Evolutionary conservation across 2,797 vertebrate species (phyloP).

Genomic region (Myotis planiceps): DNA sequence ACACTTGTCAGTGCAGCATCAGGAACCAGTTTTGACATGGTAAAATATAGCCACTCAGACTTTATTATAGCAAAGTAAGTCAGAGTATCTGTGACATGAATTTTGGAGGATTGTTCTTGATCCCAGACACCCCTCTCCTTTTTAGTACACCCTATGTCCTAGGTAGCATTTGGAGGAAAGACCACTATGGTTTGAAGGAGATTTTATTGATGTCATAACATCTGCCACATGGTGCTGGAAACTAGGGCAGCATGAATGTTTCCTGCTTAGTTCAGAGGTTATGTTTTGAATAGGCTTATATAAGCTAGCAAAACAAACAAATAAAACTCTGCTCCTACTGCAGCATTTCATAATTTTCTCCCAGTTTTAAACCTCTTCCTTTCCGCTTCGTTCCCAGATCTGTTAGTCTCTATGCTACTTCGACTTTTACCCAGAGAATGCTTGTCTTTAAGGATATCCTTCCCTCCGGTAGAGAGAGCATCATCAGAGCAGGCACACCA

Average conservation of each 20-base stretch:
- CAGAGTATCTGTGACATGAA: not conserved
- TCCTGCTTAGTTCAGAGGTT: slow-evolving; percentile 44
- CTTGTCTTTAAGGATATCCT: not conserved
- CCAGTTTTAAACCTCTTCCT: not conserved
- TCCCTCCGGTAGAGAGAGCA: not conserved
- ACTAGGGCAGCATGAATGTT: not conserved
- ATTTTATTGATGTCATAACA: not conserved
- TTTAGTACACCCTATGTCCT: not conserved
- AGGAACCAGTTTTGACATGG: not conserved
- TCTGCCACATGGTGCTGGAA: slow-evolving; percentile 4
- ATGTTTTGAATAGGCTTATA: not conserved
- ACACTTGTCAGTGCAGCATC: not conserved
- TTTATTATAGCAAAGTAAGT: not conserved
- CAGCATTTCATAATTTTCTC: not conserved
- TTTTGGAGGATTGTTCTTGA: not conserved
- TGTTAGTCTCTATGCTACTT: not conserved
- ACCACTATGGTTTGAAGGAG: not conserved
- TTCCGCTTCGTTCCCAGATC: not conserved
- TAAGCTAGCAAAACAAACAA: slow-evolving; percentile 10
- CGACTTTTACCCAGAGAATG: not conserved
- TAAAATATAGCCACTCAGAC: not conserved
- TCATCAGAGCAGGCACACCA: not conserved
- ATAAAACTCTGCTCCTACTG: not conserved
- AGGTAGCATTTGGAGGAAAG: not conserved
- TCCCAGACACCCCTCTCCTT: not conserved